Evolutionary conservation across 2,797 vertebrate species (phyloP).

Genomic region (Caiman crocodilus): DNA sequence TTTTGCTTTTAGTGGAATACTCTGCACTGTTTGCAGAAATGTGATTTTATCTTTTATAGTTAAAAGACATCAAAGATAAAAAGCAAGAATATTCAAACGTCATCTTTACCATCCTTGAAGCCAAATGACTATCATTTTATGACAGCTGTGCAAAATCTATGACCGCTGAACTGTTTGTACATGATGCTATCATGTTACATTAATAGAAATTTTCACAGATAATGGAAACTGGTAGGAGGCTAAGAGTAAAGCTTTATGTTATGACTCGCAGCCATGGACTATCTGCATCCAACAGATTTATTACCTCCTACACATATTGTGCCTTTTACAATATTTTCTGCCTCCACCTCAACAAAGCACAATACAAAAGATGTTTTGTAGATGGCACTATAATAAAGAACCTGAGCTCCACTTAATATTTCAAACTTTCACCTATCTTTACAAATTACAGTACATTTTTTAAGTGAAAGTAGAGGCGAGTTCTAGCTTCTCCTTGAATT

Average conservation of each 20-base stretch:
- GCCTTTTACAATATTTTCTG: constrained; percentile 62
- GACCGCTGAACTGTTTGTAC: constrained; percentile 62
- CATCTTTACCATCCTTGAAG: constrained; percentile 61
- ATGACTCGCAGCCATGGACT: constrained; percentile 72
- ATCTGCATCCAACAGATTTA: constrained; percentile 75
- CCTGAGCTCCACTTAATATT: background rate
- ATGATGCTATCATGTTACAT: constrained; percentile 55
- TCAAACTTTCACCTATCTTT: constrained; percentile 11
- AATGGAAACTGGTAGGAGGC: constrained; percentile 76
- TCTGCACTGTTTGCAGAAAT: constrained; percentile 23
- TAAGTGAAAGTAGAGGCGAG: background rate
- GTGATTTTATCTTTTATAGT: constrained; percentile 43
- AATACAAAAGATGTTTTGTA: background rate
- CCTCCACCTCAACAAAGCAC: constrained; percentile 54
- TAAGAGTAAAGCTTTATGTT: constrained; percentile 70
- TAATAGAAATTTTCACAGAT: constrained; percentile 77
- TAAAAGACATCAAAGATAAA: constrained; percentile 56
- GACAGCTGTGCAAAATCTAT: constrained; percentile 64
- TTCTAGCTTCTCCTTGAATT: background rate
- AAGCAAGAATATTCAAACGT: constrained; percentile 64
- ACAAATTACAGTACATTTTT: background rate
- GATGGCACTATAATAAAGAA: background rate
- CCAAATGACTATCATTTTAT: constrained; percentile 71
- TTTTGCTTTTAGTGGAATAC: background rate
- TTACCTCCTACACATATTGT: constrained; percentile 41